These are phyloP conservation scores for Epinephelus awoara DNA, from an alignment of 2,797 vertebrate species.

Conservation along the genomic window DNA sequence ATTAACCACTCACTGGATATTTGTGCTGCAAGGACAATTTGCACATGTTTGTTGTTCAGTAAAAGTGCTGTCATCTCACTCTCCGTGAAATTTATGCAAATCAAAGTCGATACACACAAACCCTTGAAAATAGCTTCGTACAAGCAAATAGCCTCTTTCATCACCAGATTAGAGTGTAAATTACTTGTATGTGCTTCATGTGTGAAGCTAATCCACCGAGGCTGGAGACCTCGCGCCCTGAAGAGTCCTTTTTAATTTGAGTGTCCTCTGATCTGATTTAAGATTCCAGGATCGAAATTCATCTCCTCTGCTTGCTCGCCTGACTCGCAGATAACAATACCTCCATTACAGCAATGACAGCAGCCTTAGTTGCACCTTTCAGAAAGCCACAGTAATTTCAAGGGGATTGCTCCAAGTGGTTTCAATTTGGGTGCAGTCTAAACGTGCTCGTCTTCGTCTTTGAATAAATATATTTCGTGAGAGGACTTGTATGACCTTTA, in stretches of 20 bases:
- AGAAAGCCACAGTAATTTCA: not conserved
- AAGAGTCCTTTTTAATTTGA: constrained; percentile 29
- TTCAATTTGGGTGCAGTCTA: not conserved
- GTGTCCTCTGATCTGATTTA: constrained; percentile 41
- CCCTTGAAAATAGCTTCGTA: constrained; percentile 11
- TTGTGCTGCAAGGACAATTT: not conserved
- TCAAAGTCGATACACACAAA: constrained; percentile 13
- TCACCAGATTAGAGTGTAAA: constrained; percentile 32
- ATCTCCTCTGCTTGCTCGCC: not conserved
- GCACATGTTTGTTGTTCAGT: constrained; percentile 7
- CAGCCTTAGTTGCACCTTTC: constrained; percentile 19
- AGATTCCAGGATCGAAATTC: constrained; percentile 34
- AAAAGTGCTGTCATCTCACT: constrained; percentile 7
- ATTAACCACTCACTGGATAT: not conserved
- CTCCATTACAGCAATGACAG: constrained; percentile 39
- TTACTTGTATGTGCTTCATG: constrained; percentile 10
- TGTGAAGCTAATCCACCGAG: constrained; percentile 24
- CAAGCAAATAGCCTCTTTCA: constrained; percentile 20
- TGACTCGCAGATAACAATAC: constrained; percentile 30
- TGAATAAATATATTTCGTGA: constrained; percentile 1
- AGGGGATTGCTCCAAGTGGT: not conserved
- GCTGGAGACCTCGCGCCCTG: not conserved
- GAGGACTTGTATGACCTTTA: not conserved
- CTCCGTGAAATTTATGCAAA: constrained; percentile 30
- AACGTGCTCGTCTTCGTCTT: not conserved